phyloP scores from a whole-genome alignment of 2,113 vertebrate species.

The Baryphthengus martii region DNA sequence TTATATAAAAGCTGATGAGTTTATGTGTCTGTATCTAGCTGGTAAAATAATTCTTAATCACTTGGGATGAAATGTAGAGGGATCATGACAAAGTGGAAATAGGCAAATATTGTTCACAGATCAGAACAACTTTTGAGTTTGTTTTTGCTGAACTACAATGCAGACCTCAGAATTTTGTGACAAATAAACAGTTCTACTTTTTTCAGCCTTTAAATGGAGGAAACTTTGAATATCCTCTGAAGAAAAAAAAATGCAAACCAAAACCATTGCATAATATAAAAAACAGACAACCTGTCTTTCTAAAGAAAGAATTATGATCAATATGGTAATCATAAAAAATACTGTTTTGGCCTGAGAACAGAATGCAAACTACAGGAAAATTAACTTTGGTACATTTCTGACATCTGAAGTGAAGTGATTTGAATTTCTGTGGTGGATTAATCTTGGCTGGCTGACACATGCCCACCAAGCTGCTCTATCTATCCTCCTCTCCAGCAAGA shows the following conservation, averaged over 20 bases:
- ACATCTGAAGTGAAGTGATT: neutral
- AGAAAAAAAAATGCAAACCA: neutral
- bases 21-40: neutral
- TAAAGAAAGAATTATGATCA: neutral
- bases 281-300: neutral
- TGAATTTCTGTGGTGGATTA: neutral
- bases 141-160: neutral
- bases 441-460: neutral
- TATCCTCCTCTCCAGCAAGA: neutral
- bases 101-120: neutral
- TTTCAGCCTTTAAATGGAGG: neutral
- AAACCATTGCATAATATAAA: neutral
- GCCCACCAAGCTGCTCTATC: neutral
- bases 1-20: neutral
- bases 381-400: neutral
- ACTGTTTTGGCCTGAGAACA: neutral
- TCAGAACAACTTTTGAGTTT: neutral
- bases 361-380: neutral
- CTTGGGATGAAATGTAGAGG: neutral
- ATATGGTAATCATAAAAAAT: neutral
- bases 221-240: neutral
- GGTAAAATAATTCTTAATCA: neutral
- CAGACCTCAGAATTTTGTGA: neutral
- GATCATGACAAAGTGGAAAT: neutral
- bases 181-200: neutral